These are phyloP conservation scores for Octonoba sinensis DNA, from an alignment of 2,888 invertebrate species.

Conservation along the genomic window DNA sequence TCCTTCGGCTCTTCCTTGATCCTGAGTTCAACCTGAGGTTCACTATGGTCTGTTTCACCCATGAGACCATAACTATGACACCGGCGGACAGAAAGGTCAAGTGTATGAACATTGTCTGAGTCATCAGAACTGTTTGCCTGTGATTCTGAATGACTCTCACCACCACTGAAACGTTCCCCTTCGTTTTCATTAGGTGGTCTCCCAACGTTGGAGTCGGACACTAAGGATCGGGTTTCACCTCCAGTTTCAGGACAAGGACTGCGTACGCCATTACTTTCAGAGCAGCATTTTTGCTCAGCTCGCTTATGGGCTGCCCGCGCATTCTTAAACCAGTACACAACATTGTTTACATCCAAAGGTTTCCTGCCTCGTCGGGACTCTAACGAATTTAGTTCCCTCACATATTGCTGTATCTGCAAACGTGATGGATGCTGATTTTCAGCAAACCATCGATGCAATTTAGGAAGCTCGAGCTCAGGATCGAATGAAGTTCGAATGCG, in stretches of 20 bases:
- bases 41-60: constrained; percentile 30
- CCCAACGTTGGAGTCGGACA: constrained; percentile 16
- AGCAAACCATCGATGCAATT: constrained; percentile 95
- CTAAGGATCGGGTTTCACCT: constrained; percentile 30
- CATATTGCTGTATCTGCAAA: constrained; percentile 96
- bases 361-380: constrained; percentile 93
- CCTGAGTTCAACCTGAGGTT: constrained; percentile 36
- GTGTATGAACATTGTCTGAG: constrained; percentile 65
- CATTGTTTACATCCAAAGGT: constrained; percentile 84
- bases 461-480: constrained; percentile 94
- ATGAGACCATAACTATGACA: constrained; percentile 40
- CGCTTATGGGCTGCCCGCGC: constrained; percentile 95
- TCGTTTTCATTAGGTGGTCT: constrained; percentile 42
- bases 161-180: constrained; percentile 52
- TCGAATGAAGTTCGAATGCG: constrained; percentile 97
- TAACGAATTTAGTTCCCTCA: constrained; percentile 90
- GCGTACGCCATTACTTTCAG: constrained; percentile 57
- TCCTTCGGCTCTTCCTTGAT: constrained; percentile 61
- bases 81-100: constrained; percentile 66
- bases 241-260: constrained; percentile 52
- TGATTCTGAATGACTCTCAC: constrained; percentile 53
- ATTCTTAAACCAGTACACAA: constrained; percentile 83
- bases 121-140: constrained; percentile 61
- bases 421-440: constrained; percentile 97
- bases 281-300: constrained; percentile 77